Conservation (phyloP, 2,888 invertebrate species). For the Rotaria magnacalcarata region DNA sequence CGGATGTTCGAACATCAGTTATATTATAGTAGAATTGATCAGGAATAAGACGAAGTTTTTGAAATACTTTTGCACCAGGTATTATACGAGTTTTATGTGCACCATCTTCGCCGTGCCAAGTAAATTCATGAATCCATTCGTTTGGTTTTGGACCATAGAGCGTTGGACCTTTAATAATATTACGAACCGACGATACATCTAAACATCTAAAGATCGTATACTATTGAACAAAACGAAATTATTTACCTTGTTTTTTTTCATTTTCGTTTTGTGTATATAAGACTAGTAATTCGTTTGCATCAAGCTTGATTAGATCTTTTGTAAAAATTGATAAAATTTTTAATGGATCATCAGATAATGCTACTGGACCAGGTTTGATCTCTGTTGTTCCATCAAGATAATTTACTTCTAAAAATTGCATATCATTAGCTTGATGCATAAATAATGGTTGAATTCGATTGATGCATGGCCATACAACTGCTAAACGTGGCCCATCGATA, state of each 20-base stretch:
- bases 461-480: slow-evolving; percentile 1
- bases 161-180: slow-evolving; percentile 54
- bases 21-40: slow-evolving; percentile 57
- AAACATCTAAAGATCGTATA: slow-evolving; percentile 49
- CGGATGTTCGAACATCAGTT: slow-evolving; percentile 54
- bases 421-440: slow-evolving; percentile 52
- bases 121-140: slow-evolving; percentile 57
- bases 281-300: slow-evolving; percentile 35
- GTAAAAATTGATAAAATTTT: neutral
- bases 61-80: slow-evolving; percentile 51
- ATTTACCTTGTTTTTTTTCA: slow-evolving; percentile 53
- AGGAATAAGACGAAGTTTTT: slow-evolving; percentile 53
- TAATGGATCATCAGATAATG: neutral
- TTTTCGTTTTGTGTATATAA: slow-evolving; percentile 29
- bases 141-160: slow-evolving; percentile 53
- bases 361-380: slow-evolving; percentile 52
- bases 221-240: slow-evolving; percentile 53
- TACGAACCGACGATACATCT: slow-evolving; percentile 47
- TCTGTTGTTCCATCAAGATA: slow-evolving; percentile 52
- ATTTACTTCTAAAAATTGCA: slow-evolving; percentile 52
- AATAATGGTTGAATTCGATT: slow-evolving; percentile 48
- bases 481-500: slow-evolving; percentile 41
- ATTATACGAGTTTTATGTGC: slow-evolving; percentile 52
- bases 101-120: slow-evolving; percentile 55
- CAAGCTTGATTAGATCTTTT: neutral